phyloP scores from a whole-genome alignment of 2,113 vertebrate genomes.

The Aythya baeri region DNA sequence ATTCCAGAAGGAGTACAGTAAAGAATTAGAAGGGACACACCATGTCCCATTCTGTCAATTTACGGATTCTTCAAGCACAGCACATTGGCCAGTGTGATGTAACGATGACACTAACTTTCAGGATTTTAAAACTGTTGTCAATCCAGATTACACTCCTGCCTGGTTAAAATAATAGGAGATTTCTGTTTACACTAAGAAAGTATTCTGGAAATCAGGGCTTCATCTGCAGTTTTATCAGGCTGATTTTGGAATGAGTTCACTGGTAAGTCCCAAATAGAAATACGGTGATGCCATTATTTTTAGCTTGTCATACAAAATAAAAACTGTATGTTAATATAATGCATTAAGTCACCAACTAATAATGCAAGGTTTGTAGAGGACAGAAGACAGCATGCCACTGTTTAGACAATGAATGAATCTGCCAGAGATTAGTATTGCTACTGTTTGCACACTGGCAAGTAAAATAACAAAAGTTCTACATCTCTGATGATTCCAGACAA shows the following conservation, averaged over 20 bases:
- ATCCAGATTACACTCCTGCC: not conserved
- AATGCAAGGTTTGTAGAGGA: not conserved
- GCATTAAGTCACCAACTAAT: not conserved
- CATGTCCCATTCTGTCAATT: not conserved
- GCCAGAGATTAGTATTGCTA: not conserved
- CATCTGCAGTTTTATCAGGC: not conserved
- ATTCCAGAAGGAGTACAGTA: not conserved
- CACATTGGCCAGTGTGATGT: not conserved
- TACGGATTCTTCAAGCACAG: not conserved
- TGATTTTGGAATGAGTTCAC: not conserved
- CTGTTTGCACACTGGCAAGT: not conserved
- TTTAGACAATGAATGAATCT: not conserved
- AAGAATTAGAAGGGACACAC: not conserved
- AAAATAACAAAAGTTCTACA: not conserved
- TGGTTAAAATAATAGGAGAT: not conserved
- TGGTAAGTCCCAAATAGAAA: not conserved
- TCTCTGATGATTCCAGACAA: not conserved
- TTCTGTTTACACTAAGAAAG: not conserved
- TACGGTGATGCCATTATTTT: not conserved
- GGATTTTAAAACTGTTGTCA: not conserved
- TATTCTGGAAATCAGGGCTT: not conserved
- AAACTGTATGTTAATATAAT: not conserved
- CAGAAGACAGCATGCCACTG: rapidly evolving
- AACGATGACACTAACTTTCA: not conserved
- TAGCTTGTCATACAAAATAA: not conserved